Evolutionary conservation across 2,797 vertebrate species (phyloP).

Genomic region (Acanthurus lineatus): DNA sequence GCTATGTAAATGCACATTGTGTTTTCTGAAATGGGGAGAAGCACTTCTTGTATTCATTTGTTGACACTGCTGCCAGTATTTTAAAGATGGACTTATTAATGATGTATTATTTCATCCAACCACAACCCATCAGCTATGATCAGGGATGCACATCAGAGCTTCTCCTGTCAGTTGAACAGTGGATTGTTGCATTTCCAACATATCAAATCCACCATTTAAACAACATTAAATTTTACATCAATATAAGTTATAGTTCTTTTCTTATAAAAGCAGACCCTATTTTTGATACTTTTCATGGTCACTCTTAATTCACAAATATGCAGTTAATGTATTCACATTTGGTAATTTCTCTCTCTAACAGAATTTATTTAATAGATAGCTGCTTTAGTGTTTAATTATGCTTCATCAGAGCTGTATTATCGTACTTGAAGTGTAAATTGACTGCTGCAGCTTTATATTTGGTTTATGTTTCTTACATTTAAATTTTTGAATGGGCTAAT

Average conservation of each 20-base stretch:
- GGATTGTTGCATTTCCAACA: too few relatives aligned
- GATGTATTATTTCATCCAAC: too few relatives aligned
- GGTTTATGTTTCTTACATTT: background rate
- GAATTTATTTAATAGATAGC: background rate
- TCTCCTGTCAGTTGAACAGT: too few relatives aligned
- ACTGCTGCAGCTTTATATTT: background rate
- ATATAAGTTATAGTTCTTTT: too few relatives aligned
- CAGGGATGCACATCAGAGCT: too few relatives aligned
- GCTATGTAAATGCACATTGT: too few relatives aligned
- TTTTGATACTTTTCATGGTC: background rate
- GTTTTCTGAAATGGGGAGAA: too few relatives aligned
- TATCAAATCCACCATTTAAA: too few relatives aligned
- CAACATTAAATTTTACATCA: background rate
- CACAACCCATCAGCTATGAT: too few relatives aligned
- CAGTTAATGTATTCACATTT: background rate
- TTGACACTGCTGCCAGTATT: too few relatives aligned
- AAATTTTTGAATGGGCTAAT: background rate
- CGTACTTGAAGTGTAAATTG: background rate
- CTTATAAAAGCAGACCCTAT: background rate
- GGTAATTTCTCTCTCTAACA: background rate
- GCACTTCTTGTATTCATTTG: too few relatives aligned
- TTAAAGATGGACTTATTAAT: too few relatives aligned
- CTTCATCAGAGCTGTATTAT: background rate
- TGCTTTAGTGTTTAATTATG: background rate
- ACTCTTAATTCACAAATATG: background rate